These are phyloP conservation scores for Parnassius mnemosyne DNA, from an alignment of 2,888 invertebrate genomes.

Conservation along the genomic window DNA sequence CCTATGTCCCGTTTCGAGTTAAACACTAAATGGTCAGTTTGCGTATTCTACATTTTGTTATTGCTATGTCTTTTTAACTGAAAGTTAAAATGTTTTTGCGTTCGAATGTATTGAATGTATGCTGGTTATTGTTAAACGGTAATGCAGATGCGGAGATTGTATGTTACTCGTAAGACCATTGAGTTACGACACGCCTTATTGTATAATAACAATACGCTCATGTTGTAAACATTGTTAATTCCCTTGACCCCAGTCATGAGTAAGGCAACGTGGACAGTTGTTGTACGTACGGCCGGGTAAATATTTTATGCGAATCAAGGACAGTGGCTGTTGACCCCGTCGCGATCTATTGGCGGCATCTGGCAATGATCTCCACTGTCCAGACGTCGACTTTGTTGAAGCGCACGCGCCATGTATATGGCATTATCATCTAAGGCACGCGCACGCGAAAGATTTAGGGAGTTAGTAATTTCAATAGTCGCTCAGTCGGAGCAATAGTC, in stretches of 20 bases:
- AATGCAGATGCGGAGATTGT: conserved; percentile 11
- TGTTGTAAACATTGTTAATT: conserved; percentile 41
- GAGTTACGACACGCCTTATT: conserved; percentile 27
- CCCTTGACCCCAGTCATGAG: conserved; percentile 55
- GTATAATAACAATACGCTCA: conserved; percentile 22
- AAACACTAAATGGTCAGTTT: too few species aligned
- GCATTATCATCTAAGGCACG: background rate
- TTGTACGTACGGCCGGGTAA: conserved; percentile 44
- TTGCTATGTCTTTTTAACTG: too few species aligned
- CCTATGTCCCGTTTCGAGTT: too few species aligned
- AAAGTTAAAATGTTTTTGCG: conserved; percentile 7
- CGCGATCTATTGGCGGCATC: conserved; percentile 74
- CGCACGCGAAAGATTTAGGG: conserved; percentile 67
- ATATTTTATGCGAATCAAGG: conserved; percentile 75
- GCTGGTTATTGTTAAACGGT: conserved; percentile 18
- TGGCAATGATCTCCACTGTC: conserved; percentile 77
- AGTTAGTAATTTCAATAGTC: conserved; percentile 58
- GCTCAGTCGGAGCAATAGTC: conserved; percentile 27
- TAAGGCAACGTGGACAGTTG: conserved; percentile 42
- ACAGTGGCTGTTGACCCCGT: conserved; percentile 79
- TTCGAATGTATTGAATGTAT: conserved; percentile 5
- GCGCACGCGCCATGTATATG: conserved; percentile 28
- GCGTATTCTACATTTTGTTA: too few species aligned
- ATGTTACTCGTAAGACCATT: background rate
- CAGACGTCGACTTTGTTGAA: conserved; percentile 47